A percentile compares a stretch with the other conserved stretches of the same genome.
Conservation (phyloP, 2,113 vertebrate species). For the Gallinago media region DNA sequence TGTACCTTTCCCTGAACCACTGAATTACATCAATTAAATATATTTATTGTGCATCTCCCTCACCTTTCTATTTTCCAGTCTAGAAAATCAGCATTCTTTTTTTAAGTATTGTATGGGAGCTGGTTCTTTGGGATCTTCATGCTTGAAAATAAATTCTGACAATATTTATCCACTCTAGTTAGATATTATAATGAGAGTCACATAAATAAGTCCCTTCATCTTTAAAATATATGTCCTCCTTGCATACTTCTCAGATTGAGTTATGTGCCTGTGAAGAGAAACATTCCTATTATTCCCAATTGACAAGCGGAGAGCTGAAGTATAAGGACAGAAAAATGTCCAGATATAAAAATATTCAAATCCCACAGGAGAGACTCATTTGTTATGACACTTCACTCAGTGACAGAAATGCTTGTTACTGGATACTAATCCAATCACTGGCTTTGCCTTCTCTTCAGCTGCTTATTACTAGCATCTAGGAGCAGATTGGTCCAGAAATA, state of each 20-base stretch:
- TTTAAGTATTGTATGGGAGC: rapidly evolving
- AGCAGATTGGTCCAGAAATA: not conserved
- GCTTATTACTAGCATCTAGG: not conserved
- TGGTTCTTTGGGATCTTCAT: not conserved
- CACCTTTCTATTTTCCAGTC: not conserved
- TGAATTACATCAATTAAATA: not conserved
- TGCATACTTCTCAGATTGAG: not conserved
- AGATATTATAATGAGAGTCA: not conserved
- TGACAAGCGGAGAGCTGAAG: not conserved
- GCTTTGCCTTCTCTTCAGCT: not conserved
- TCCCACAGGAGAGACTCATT: not conserved
- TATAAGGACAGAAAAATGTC: not conserved
- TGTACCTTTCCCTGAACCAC: not conserved
- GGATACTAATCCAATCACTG: not conserved
- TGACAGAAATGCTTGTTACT: not conserved
- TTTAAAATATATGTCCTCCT: not conserved
- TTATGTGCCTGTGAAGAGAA: not conserved
- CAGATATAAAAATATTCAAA: not conserved
- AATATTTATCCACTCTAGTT: not conserved
- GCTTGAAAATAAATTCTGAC: not conserved
- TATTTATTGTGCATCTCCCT: not conserved
- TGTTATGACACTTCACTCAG: not conserved
- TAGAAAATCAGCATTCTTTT: not conserved
- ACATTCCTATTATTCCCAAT: not conserved
- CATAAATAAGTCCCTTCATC: not conserved